Conservation (phyloP, 2,113 vertebrate genomes). For the Embiotoca jacksoni region DNA sequence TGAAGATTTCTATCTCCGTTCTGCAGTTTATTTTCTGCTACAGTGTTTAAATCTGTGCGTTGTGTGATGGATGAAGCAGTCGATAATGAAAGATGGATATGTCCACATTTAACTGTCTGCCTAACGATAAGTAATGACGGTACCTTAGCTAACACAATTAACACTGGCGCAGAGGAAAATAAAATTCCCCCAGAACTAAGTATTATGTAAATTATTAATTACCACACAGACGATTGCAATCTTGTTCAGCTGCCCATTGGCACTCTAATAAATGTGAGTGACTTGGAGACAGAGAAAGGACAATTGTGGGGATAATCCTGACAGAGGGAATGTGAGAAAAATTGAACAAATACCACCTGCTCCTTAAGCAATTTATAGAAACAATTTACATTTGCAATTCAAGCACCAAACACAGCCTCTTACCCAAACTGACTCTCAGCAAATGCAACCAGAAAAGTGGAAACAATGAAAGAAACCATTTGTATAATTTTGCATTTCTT, state of each 20-base stretch:
- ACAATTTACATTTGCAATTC: slow-evolving; percentile 61
- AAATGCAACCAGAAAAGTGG: slow-evolving; percentile 22
- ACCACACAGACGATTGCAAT: slow-evolving; percentile 74
- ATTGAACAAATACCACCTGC: slow-evolving; percentile 66
- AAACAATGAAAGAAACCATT: slow-evolving; percentile 7
- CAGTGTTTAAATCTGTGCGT: slow-evolving; percentile 50
- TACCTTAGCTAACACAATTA: slow-evolving; percentile 76
- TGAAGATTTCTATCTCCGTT: slow-evolving; percentile 16
- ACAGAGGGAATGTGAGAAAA: slow-evolving; percentile 39
- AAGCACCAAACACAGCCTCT: slow-evolving; percentile 31
- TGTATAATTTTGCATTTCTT: slow-evolving; percentile 33
- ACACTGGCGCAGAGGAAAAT: slow-evolving; percentile 60
- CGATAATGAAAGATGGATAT: slow-evolving; percentile 70
- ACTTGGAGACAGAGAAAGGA: slow-evolving; percentile 61
- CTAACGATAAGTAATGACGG: slow-evolving; percentile 75
- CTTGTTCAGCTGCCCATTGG: slow-evolving; percentile 72
- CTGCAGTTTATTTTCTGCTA: slow-evolving; percentile 22
- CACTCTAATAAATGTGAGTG: slow-evolving; percentile 74
- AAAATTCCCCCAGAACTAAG: slow-evolving; percentile 74
- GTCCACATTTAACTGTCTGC: slow-evolving; percentile 67
- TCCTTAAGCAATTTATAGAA: slow-evolving; percentile 57
- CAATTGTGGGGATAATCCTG: slow-evolving; percentile 60
- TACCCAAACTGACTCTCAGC: slow-evolving; percentile 18
- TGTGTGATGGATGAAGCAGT: slow-evolving; percentile 54
- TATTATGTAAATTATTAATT: slow-evolving; percentile 85